phyloP scores from a whole-genome alignment of 2,113 vertebrate species.

The Rallus limicola region DNA sequence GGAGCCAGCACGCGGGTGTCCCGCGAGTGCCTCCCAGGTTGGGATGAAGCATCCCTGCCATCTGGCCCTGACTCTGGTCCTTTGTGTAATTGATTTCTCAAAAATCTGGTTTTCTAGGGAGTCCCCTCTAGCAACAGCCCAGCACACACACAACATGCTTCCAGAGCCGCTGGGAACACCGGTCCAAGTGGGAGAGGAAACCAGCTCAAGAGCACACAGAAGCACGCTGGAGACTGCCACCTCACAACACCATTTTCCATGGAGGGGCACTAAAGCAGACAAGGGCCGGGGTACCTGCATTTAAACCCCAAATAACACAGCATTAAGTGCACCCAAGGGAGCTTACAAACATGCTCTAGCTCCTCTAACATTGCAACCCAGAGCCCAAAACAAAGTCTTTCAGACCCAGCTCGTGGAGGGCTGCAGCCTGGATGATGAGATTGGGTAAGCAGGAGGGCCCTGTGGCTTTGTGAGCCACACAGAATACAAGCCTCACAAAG shows the following conservation, averaged over 20 bases:
- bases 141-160: not conserved
- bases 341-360: not conserved
- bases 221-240: not conserved
- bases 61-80: slow-evolving; percentile 45
- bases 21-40: slow-evolving; percentile 55
- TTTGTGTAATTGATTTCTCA: slow-evolving; percentile 59
- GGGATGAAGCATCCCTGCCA: slow-evolving; percentile 67
- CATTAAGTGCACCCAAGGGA: not conserved
- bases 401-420: not conserved
- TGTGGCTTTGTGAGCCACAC: slow-evolving; percentile 37
- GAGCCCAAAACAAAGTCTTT: not conserved
- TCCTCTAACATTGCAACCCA: not conserved
- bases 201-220: not conserved
- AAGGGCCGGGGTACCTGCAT: not conserved
- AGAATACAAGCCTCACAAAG: slow-evolving; percentile 23
- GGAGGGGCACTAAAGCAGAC: not conserved
- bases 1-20: not conserved
- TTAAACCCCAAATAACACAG: not conserved
- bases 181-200: not conserved
- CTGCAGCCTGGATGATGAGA: not conserved
- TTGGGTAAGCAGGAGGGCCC: not conserved
- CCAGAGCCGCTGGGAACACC: rapidly evolving
- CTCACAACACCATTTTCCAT: not conserved
- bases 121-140: not conserved
- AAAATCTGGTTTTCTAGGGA: not conserved